Evolutionary conservation across 2,888 invertebrate genomes (phyloP), one percentile per base, ranked within the genome.

Genomic region (Saturnia pavonia): DNA sequence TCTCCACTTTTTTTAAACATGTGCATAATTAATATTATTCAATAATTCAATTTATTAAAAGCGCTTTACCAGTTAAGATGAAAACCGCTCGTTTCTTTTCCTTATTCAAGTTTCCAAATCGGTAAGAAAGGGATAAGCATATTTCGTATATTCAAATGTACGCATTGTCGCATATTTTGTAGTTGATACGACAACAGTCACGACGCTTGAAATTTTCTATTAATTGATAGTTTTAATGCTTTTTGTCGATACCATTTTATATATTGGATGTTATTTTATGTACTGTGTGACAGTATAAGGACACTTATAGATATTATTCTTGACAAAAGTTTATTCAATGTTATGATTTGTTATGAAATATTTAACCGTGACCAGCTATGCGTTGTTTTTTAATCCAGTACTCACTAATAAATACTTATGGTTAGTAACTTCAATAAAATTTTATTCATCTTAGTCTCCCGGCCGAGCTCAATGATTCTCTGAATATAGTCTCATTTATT

Each of bases 161-260:
- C 72, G 76, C 76, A 78, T 77, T 76, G 81, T 83, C 84, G 78
- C 84, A 86, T 91, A 91, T 85, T 87, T 90, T 85, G 86, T 82
- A 82, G 76, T 80, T 78, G 78, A 80, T 85, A 91, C 81, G 88
- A 84, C 85, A 84, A 83, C 80, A 88, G 89, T 90, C 91, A 87
- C 76, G 78, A 78, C 74, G 76, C 74, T 88, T 89, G 91, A 90
- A 87, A 86, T 89, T 87, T 82, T 88, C 88, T 90, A 91, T 91
- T 91, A 90, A 91, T 90, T 90, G 86, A 71, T 80, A 71, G 85
- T 85, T 91, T 91, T 90, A 92, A 85, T 86, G 80, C 80, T 81
- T 84, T 85, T 88, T 85, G 84, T 84, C 83, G 82, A 85, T 85
- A 82, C 80, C 76, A 81, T 85, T 85, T 80, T 82, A 82, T 76